Conservation (phyloP, 2,113 vertebrate species). For the Serinus canaria region DNA sequence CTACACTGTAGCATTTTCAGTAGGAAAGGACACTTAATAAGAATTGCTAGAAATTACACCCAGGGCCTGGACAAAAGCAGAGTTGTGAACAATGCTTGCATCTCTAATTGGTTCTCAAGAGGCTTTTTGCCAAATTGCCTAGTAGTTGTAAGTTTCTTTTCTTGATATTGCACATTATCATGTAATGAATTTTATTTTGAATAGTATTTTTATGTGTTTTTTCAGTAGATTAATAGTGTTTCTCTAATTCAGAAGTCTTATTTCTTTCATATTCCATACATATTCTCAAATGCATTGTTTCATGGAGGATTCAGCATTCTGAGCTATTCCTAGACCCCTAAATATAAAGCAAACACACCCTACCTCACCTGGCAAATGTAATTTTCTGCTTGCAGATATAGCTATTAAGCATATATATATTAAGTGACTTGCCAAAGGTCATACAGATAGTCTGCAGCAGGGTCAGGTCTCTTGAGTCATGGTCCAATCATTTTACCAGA, state of each 20-base stretch:
- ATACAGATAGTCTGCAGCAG: neutral
- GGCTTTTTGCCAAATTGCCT: neutral
- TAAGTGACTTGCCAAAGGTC: neutral
- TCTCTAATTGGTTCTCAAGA: neutral
- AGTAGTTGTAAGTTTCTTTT: neutral
- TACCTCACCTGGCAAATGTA: neutral
- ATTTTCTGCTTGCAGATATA: neutral
- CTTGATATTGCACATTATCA: neutral
- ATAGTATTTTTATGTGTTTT: neutral
- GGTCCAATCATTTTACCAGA: neutral
- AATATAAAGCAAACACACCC: neutral
- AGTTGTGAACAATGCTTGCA: neutral
- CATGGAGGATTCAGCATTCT: neutral
- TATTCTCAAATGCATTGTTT: neutral
- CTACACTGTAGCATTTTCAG: neutral
- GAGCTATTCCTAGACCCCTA: neutral
- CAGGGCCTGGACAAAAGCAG: neutral
- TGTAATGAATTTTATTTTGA: neutral
- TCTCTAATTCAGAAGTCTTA: neutral
- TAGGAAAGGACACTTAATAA: neutral
- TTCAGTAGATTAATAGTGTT: neutral
- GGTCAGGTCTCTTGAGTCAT: neutral
- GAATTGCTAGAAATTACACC: neutral
- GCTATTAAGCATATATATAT: neutral
- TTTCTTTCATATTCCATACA: neutral